A percentile compares a stretch with the other conserved stretches of the same genome.
Evolutionary conservation across 2,113 vertebrate species (phyloP).

Genomic region (Nannospalax galili): DNA sequence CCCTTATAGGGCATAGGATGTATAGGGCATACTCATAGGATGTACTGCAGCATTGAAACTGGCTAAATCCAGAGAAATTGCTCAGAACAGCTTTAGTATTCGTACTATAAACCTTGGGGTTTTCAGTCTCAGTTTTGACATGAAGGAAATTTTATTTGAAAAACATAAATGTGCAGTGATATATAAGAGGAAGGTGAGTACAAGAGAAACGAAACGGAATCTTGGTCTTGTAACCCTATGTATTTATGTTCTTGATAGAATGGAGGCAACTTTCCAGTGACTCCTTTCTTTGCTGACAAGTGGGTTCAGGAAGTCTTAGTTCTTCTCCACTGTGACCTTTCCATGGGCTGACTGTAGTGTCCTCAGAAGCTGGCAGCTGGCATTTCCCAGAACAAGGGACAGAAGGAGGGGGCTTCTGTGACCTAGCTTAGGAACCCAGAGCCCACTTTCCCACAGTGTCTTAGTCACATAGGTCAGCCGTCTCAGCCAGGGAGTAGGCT

Average conservation of each 20-base stretch:
- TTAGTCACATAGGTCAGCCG: background rate
- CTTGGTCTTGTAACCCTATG: background rate
- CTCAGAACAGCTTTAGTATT: background rate
- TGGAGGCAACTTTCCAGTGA: background rate
- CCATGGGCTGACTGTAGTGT: accelerated
- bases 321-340: accelerated
- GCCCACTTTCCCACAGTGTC: background rate
- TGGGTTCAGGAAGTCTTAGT: background rate
- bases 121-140: background rate
- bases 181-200: background rate
- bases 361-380: background rate
- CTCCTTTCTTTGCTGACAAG: background rate
- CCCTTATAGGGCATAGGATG: no score
- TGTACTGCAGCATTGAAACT: background rate
- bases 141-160: background rate
- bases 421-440: background rate
- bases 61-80: background rate
- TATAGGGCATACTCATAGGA: no score
- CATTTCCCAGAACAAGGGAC: background rate
- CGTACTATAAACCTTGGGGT: background rate
- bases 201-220: background rate
- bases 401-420: background rate
- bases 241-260: background rate
- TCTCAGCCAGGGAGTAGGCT: background rate
- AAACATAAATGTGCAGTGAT: accelerated